Percentiles rank a stretch among this genome's conserved stretches.
Conservation (phyloP, 1,140 invertebrate species). For the Drosophila murphyi region DNA sequence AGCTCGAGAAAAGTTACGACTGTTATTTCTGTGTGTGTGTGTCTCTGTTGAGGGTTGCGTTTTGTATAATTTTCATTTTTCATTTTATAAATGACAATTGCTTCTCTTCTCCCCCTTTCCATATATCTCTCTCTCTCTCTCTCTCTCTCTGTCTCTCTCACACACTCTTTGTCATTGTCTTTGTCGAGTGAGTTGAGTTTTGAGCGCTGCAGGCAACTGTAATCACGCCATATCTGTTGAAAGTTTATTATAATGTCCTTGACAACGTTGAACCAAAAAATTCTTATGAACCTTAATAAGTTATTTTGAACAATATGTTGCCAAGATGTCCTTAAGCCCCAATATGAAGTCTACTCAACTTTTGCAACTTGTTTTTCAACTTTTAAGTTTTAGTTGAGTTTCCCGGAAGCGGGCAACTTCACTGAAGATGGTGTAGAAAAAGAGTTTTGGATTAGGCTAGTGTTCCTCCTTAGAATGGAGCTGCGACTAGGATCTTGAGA, state of each 20-base stretch:
- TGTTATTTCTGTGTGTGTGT: conserved; percentile 4
- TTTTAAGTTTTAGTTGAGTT: too few relatives aligned
- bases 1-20: conserved; percentile 66
- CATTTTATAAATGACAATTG: conserved; percentile 78
- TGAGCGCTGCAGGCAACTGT: conserved; percentile 63
- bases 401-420: too few relatives aligned
- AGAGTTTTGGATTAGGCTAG: too few relatives aligned
- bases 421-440: too few relatives aligned
- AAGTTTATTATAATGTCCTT: conserved; percentile 66
- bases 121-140: too few relatives aligned
- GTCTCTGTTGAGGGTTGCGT: conserved; percentile 23
- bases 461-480: too few relatives aligned
- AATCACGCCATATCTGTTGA: conserved; percentile 81
- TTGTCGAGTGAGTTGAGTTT: conserved; percentile 9
- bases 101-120: background rate
- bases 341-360: too few relatives aligned
- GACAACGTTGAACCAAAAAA: conserved; percentile 7
- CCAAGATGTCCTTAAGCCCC: background rate
- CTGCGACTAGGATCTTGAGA: too few relatives aligned
- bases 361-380: too few relatives aligned
- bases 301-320: background rate
- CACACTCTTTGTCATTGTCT: background rate
- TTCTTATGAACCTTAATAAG: background rate
- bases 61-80: conserved; percentile 71
- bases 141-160: too few relatives aligned